Percentiles rank a stretch among this genome's conserved stretches.
phyloP scores from a whole-genome alignment of 2,888 invertebrate genomes.

The Drosophila paramelanica region DNA sequence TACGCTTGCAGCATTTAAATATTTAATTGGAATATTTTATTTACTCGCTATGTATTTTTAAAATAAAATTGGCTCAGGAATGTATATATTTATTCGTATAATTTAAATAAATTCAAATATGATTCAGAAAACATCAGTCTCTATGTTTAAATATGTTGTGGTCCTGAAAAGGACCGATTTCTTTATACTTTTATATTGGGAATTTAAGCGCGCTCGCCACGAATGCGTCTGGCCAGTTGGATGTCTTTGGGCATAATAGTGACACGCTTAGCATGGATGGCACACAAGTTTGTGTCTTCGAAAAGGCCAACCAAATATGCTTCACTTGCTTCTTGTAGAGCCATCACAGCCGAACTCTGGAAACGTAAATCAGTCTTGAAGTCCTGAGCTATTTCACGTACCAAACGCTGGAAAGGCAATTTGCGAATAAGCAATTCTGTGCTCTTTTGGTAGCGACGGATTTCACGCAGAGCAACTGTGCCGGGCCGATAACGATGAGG shows the following conservation, averaged over 20 bases:
- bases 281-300: constrained; percentile 85
- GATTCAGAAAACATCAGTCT: constrained; percentile 19
- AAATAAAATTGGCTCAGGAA: too few species aligned
- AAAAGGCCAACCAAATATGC: constrained; percentile 17
- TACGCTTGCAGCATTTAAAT: too few species aligned
- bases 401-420: constrained; percentile 18
- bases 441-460: constrained; percentile 18
- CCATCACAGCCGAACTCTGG: constrained; percentile 20
- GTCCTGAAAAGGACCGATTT: constrained; percentile 49
- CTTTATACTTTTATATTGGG: constrained; percentile 16
- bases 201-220: constrained; percentile 96
- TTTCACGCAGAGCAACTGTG: constrained; percentile 18
- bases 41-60: too few species aligned
- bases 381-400: constrained; percentile 18
- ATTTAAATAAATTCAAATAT: too few species aligned
- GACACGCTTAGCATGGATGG: constrained; percentile 97
- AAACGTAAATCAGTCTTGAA: constrained; percentile 23
- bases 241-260: constrained; percentile 99
- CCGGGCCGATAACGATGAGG: too few species aligned
- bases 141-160: constrained; percentile 23
- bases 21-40: too few species aligned
- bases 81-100: neutral
- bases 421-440: constrained; percentile 19
- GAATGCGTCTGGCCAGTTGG: constrained; percentile 96
- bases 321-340: constrained; percentile 28